These are phyloP conservation scores for Passer montanus DNA, from an alignment of 2,113 vertebrate genomes.

Conservation along the genomic window DNA sequence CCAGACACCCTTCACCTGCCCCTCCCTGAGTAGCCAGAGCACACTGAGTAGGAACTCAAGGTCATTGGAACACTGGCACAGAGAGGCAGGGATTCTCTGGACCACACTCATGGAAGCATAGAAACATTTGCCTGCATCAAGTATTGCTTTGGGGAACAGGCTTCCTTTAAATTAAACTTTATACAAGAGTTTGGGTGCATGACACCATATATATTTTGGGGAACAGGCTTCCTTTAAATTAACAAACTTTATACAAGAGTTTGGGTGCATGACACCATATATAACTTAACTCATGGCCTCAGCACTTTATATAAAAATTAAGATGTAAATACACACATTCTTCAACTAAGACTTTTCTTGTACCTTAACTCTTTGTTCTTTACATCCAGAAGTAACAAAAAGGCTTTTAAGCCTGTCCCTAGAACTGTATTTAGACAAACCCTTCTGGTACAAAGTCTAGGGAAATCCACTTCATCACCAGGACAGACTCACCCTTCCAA, in stretches of 20 bases:
- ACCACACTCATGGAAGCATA: not conserved
- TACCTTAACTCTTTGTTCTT: not conserved
- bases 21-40: accelerated
- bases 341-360: not conserved
- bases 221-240: not conserved
- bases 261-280: not conserved
- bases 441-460: not conserved
- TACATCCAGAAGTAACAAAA: not conserved
- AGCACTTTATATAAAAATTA: not conserved
- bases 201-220: not conserved
- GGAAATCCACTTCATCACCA: not conserved
- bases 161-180: not conserved
- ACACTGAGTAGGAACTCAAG: not conserved
- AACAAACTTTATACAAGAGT: not conserved
- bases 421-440: not conserved
- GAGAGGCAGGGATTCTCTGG: not conserved
- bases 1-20: not conserved
- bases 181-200: not conserved
- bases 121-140: not conserved
- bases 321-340: not conserved
- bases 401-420: not conserved
- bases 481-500: not conserved
- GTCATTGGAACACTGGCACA: not conserved
- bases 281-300: not conserved
- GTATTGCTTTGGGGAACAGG: not conserved